Percentiles rank a stretch among this genome's conserved stretches.
Evolutionary conservation across 2,113 vertebrate species (phyloP).

Genomic region (Alectura lathami): DNA sequence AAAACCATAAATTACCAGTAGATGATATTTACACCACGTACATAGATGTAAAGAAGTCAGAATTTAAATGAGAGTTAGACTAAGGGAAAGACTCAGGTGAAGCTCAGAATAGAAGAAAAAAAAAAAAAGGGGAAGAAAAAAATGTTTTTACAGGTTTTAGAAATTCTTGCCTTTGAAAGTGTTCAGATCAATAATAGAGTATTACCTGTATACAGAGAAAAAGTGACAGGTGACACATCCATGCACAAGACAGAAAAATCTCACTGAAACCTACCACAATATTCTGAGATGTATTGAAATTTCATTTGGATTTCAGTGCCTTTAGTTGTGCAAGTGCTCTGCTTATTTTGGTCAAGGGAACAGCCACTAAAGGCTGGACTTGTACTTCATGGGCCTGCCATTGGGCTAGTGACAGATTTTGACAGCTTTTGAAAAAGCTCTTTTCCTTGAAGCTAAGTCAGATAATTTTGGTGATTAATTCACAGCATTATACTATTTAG

Average conservation of each 20-base stretch:
- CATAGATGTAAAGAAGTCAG: not conserved
- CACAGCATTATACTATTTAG: not conserved
- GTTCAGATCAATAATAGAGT: not conserved
- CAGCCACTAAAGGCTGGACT: not conserved
- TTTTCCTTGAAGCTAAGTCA: not conserved
- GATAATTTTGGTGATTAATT: not conserved
- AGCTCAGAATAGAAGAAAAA: not conserved
- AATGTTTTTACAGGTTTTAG: not conserved
- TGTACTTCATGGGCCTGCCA: not conserved
- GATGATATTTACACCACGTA: not conserved
- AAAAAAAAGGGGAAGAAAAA: not conserved
- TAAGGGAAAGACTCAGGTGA: accelerated
- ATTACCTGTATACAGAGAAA: not conserved
- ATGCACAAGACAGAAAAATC: accelerated
- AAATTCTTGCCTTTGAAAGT: not conserved
- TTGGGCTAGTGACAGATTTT: not conserved
- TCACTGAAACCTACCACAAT: not conserved
- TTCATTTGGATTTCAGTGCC: not conserved
- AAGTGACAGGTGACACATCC: not conserved
- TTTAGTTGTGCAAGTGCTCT: not conserved
- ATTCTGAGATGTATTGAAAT: not conserved
- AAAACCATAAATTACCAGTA: not conserved
- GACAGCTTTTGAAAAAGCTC: not conserved
- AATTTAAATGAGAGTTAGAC: not conserved
- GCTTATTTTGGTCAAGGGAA: not conserved